Conservation (phyloP, 1,140 invertebrate species). For the Scaptomyza montana region DNA sequence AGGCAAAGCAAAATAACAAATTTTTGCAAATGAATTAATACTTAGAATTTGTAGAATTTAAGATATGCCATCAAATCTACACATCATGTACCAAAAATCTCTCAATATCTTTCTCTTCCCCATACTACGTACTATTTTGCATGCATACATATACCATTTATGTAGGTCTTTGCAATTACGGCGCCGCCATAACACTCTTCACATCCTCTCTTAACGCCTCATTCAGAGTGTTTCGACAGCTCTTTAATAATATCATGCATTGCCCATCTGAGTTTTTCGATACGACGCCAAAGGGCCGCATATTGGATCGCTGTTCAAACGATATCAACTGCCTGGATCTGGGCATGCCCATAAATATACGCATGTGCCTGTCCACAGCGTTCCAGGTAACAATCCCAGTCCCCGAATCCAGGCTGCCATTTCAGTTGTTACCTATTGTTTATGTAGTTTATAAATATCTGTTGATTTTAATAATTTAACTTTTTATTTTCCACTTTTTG, state of each 20-base stretch:
- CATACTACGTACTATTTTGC: conserved; percentile 17
- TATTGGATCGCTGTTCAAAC: conserved; percentile 90
- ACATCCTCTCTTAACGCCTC: conserved; percentile 87
- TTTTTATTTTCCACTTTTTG: background rate
- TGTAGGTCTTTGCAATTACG: conserved; percentile 81
- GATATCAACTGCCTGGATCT: conserved; percentile 89
- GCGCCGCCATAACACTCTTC: conserved; percentile 85
- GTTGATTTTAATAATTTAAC: background rate
- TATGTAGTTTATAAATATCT: background rate
- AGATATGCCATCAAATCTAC: conserved; percentile 10
- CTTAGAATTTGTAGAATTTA: conserved; percentile 37
- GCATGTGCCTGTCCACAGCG: conserved; percentile 71
- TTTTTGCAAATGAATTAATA: conserved; percentile 17
- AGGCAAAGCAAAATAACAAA: conserved; percentile 16
- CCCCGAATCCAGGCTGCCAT: background rate
- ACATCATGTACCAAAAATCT: conserved; percentile 3
- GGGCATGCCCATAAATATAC: conserved; percentile 77
- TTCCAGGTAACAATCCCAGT: conserved; percentile 69
- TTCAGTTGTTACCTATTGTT: background rate
- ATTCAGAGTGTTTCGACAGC: conserved; percentile 58
- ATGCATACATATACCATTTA: conserved; percentile 7
- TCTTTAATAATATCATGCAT: conserved; percentile 87
- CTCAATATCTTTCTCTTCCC: conserved; percentile 12
- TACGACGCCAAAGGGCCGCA: conserved; percentile 89
- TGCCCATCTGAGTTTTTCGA: conserved; percentile 91